Evolutionary conservation across 2,113 vertebrate species (phyloP).

Genomic region (Marmota flaviventris): DNA sequence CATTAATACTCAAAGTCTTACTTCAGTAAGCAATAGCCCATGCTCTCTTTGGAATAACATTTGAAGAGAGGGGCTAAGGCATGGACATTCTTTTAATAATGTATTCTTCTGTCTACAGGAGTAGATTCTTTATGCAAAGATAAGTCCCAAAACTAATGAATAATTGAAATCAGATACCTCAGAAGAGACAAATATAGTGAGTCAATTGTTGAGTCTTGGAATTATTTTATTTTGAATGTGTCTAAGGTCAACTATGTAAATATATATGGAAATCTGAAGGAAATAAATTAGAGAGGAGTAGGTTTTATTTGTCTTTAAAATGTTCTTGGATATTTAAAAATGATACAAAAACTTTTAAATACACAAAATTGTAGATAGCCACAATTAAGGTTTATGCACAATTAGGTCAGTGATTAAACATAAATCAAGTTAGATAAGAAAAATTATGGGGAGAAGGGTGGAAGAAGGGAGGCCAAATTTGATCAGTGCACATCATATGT

Average conservation of each 20-base stretch:
- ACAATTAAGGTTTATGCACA: not conserved
- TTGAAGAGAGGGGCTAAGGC: not conserved
- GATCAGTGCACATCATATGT: not conserved
- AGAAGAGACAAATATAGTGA: constrained; percentile 24
- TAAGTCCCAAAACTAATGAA: not conserved
- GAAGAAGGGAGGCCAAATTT: not conserved
- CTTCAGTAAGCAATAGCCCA: not conserved
- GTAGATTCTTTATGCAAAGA: constrained; percentile 4
- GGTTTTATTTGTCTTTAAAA: not conserved
- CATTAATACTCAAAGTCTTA: not conserved
- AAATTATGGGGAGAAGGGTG: not conserved
- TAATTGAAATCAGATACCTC: constrained; percentile 46
- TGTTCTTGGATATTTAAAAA: not conserved
- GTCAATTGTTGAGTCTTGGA: constrained; percentile 12
- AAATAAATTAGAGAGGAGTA: not conserved
- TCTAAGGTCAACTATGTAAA: constrained; percentile 10
- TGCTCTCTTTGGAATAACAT: not conserved
- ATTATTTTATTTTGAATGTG: constrained; percentile 35
- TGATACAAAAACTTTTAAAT: not conserved
- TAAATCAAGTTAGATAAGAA: not conserved
- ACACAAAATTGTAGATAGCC: not conserved
- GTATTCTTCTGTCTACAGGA: constrained; percentile 9
- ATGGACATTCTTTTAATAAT: not conserved
- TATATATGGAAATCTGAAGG: not conserved
- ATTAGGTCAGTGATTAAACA: not conserved